Base-by-base conservation (phyloP, 2,797 vertebrate species). In the Bradypodion ventrale region DNA sequence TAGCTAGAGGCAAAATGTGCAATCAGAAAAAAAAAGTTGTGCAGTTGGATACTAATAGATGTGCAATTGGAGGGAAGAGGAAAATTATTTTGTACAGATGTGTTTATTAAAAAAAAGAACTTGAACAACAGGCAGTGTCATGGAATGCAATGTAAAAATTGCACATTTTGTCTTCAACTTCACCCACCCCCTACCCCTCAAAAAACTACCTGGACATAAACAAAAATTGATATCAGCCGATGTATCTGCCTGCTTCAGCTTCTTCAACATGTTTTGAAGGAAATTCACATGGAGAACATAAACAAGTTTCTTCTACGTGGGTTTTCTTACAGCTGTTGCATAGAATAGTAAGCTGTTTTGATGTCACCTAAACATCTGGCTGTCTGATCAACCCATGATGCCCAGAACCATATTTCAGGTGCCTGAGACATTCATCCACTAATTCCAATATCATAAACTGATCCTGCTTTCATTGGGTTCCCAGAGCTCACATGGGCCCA, bases 401-500 rank as follows among this genome's bases (percentile, higher is more conserved):
- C 72, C 56, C n/a, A 25, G 52, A 68, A 76, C 27, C 7, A 37
- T 37, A 69, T 70, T 59, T 77, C 65, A 81, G 74, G 73, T 62
- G 82, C 29, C 37, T 7, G 52, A 83, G 76, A 7, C 74, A 52
- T 82, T 70, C 79, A 70, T 81, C 63, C 32, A 77, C 42, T 68
- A 16, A 65, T 77, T 70, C 74, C 78, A 85, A 4, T 70, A 62
- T 40, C 46, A 59, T 56, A 62, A 4, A 56, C 16, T 40, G 74
- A n/a, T 46, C 23, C 21, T 52, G 16, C 23, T 46, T 78, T 44
- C 56, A 49, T 52, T 74, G 46, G 2, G 19, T 74, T 52, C 56
- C 37, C 13, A 19, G 7, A 66, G 73, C n/a, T 52, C 32, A 25
- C 40, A n/a, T 52, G 66, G 74, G 76, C 25, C 35, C 21, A 40